phyloP scores from a whole-genome alignment of 2,113 vertebrate genomes.

The Anoura caudifer region DNA sequence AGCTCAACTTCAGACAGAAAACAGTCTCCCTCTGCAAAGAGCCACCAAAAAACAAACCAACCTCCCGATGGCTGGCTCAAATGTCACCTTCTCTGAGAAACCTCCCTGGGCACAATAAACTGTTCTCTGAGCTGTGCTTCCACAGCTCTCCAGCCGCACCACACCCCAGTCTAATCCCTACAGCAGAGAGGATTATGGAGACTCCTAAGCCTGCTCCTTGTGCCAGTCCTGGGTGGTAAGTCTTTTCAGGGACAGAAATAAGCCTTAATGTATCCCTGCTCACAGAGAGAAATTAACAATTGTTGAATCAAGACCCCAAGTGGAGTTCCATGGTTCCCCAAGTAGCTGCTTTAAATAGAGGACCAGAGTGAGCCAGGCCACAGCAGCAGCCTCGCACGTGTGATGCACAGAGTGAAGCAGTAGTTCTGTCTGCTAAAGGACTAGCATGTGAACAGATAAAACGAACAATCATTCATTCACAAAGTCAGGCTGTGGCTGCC shows the following conservation, averaged over 20 bases:
- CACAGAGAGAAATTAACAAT: neutral
- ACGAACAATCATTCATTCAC: neutral
- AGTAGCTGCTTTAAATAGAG: neutral
- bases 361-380: neutral
- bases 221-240: neutral
- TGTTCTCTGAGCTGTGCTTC: neutral
- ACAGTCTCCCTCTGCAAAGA: neutral
- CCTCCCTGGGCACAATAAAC: neutral
- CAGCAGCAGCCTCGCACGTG: rapidly evolving
- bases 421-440: neutral
- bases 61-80: neutral
- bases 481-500: neutral
- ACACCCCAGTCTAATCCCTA: neutral
- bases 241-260: neutral
- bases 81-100: neutral
- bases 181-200: neutral
- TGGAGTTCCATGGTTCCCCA: neutral
- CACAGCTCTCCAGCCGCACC: neutral
- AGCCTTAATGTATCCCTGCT: neutral
- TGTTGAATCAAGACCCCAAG: neutral
- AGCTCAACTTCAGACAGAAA: neutral
- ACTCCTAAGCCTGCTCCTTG: neutral
- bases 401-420: rapidly evolving
- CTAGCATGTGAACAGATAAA: neutral
- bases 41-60: neutral